phyloP scores from a whole-genome alignment of 2,113 vertebrate genomes.

The Sterrhoptilus dennistouni region DNA sequence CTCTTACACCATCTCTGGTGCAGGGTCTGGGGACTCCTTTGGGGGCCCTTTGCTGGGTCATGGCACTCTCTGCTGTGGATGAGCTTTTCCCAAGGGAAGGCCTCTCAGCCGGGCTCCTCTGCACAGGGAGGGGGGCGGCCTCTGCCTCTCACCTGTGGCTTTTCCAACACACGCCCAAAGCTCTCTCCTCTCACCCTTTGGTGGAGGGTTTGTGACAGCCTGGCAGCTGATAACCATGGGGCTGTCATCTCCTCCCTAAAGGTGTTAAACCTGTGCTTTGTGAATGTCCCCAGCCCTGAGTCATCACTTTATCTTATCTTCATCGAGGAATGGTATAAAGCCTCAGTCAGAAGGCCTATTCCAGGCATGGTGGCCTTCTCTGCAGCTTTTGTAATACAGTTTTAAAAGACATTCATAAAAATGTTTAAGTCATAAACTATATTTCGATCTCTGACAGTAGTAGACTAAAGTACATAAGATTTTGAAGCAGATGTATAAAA shows the following conservation, averaged over 20 bases:
- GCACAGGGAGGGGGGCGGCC: accelerated
- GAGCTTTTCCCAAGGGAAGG: background rate
- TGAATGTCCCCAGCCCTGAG: background rate
- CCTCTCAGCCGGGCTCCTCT: background rate
- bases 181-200: background rate
- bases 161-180: background rate
- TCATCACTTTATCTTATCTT: background rate
- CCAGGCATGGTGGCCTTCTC: background rate
- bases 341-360: background rate
- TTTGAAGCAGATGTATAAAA: background rate
- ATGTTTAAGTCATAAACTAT: background rate
- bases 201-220: accelerated
- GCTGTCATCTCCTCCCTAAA: background rate
- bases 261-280: no score
- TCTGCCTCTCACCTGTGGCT: background rate
- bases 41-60: background rate
- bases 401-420: background rate
- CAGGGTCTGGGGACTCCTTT: no score
- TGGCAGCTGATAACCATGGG: background rate
- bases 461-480: background rate
- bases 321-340: accelerated
- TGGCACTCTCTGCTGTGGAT: background rate
- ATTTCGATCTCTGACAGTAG: background rate
- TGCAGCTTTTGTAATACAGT: background rate
- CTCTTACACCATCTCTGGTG: background rate